phyloP scores from a whole-genome alignment of 2,888 invertebrate species.

The Sinodicranocentrus sp. region DNA sequence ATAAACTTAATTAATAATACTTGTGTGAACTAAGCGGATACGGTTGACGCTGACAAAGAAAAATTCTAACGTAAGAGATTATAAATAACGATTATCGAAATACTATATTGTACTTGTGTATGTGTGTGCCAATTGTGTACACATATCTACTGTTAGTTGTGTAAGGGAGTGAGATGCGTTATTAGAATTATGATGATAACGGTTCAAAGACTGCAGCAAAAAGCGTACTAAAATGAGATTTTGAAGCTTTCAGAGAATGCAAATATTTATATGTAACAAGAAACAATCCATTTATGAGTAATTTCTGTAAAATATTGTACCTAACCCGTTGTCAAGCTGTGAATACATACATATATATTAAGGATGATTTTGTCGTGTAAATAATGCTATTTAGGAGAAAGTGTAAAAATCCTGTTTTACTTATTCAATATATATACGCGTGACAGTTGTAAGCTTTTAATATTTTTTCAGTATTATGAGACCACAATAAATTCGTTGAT shows the following conservation, averaged over 20 bases:
- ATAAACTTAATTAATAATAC: too few species aligned
- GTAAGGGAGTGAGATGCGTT: neutral
- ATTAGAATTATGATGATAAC: constrained; percentile 14
- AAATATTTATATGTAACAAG: constrained; percentile 7
- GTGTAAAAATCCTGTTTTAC: too few species aligned
- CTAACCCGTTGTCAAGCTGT: too few species aligned
- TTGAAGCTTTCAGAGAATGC: constrained; percentile 34
- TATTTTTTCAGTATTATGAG: constrained; percentile 26
- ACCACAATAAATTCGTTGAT: neutral
- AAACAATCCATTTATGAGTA: constrained; percentile 32
- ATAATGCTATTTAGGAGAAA: too few species aligned
- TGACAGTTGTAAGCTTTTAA: constrained; percentile 1
- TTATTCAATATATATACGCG: neutral
- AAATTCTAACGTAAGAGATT: neutral
- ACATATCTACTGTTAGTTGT: neutral
- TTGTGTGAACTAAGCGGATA: too few species aligned
- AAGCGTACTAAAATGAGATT: constrained; percentile 1
- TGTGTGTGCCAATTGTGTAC: neutral
- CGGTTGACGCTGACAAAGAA: neutral
- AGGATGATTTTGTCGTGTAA: too few species aligned
- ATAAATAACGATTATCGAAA: neutral
- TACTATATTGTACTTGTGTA: neutral
- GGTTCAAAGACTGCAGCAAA: constrained; percentile 32
- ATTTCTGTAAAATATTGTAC: too few species aligned
- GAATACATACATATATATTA: neutral